phyloP scores from a whole-genome alignment of 2,797 vertebrate species.

The Psittacula derbiana region DNA sequence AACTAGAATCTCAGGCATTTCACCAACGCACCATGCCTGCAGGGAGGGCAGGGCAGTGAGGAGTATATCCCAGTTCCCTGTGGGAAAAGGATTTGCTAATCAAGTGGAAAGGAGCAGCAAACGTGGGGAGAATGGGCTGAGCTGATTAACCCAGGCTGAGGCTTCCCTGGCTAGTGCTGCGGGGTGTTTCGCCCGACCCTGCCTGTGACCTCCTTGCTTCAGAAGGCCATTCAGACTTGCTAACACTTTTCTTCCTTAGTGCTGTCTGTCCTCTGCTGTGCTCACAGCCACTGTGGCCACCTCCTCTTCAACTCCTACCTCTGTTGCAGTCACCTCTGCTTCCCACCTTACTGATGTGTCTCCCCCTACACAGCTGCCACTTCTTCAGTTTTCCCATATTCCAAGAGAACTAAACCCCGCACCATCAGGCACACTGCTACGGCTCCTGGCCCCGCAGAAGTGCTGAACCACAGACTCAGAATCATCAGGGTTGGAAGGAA shows the following conservation, averaged over 20 bases:
- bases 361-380: background rate
- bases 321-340: background rate
- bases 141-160: background rate
- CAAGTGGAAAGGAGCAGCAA: background rate
- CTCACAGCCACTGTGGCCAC: accelerated
- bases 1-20: background rate
- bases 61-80: background rate
- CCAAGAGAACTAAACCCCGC: background rate
- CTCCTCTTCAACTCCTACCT: background rate
- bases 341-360: background rate
- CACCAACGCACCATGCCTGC: background rate
- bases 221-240: background rate
- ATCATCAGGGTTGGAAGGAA: background rate
- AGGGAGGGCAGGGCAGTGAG: background rate
- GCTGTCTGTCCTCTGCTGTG: background rate
- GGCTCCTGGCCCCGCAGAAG: background rate
- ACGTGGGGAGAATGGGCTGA: background rate
- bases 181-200: background rate
- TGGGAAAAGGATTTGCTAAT: background rate
- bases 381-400: background rate
- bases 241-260: background rate
- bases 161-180: background rate
- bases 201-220: background rate
- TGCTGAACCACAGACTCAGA: background rate
- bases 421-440: background rate